Percentiles rank a stretch among this genome's conserved stretches.
Evolutionary conservation across 2,113 vertebrate genomes (phyloP).

Genomic region (Thalassarche chlororhynchos): DNA sequence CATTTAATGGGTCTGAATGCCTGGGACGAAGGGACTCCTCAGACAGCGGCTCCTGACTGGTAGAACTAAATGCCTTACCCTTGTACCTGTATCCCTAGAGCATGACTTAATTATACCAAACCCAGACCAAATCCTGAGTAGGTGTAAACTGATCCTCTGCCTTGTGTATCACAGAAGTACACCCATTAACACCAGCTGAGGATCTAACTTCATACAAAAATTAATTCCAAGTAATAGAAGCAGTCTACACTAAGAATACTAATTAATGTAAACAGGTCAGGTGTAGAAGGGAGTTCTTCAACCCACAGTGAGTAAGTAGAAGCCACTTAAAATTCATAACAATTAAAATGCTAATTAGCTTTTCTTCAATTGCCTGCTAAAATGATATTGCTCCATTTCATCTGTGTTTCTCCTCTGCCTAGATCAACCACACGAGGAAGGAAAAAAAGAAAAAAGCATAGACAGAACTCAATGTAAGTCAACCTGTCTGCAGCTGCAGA

Average conservation of each 20-base stretch:
- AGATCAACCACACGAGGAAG: not conserved
- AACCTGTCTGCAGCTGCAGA: not conserved
- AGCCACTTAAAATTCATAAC: not conserved
- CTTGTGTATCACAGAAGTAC: not conserved
- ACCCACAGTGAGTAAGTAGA: not conserved
- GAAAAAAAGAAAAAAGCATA: not conserved
- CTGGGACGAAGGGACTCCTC: not conserved
- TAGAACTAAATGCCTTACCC: not conserved
- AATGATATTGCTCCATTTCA: not conserved
- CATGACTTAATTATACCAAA: not conserved
- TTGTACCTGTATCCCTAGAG: not conserved
- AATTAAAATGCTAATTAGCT: constrained; percentile 13
- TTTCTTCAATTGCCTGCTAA: not conserved
- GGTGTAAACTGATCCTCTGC: not conserved
- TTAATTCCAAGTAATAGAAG: not conserved
- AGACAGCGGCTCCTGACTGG: not conserved
- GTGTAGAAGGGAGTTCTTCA: not conserved
- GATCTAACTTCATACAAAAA: not conserved
- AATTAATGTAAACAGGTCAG: constrained; percentile 1
- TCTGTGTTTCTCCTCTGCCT: not conserved
- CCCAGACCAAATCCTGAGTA: not conserved
- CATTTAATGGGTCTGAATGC: not conserved
- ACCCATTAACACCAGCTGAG: not conserved
- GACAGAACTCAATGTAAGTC: not conserved
- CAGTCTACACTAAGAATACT: not conserved